Conservation (phyloP, 2,888 invertebrate genomes). For the Hemicrepidius hirtus region DNA sequence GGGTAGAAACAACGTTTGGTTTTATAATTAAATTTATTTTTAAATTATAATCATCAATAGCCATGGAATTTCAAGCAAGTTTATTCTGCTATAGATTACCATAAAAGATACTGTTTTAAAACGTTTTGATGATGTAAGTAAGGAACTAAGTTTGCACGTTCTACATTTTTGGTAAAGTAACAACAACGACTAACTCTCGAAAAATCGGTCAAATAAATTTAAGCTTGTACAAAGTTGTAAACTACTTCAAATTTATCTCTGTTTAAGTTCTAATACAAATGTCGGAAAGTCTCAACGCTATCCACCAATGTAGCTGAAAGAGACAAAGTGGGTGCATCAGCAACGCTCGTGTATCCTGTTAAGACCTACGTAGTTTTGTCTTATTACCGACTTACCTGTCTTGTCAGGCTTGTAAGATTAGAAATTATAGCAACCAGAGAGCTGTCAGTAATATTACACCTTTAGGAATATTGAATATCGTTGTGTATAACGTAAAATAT, state of each 20-base stretch:
- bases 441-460: constrained; percentile 1
- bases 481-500: too few relatives aligned
- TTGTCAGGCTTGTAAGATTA: constrained; percentile 7
- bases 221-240: not conserved
- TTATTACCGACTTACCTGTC: not conserved
- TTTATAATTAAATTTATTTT: too few relatives aligned
- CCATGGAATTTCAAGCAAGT: too few relatives aligned
- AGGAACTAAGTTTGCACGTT: too few relatives aligned
- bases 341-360: constrained; percentile 1
- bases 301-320: not conserved
- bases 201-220: too few relatives aligned
- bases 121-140: too few relatives aligned
- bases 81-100: too few relatives aligned
- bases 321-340: constrained; percentile 22
- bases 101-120: too few relatives aligned
- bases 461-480: not conserved
- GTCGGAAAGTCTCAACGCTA: constrained; percentile 12
- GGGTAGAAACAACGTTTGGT: too few relatives aligned
- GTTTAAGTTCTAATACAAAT: constrained; percentile 3
- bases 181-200: too few relatives aligned
- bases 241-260: constrained; percentile 4
- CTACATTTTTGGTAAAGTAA: too few relatives aligned
- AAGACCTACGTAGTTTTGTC: not conserved
- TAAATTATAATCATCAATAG: too few relatives aligned
- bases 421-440: not conserved